These are phyloP conservation scores for Pemphigus obesinymphae DNA, from an alignment of 1,140 invertebrate genomes.

Conservation along the genomic window DNA sequence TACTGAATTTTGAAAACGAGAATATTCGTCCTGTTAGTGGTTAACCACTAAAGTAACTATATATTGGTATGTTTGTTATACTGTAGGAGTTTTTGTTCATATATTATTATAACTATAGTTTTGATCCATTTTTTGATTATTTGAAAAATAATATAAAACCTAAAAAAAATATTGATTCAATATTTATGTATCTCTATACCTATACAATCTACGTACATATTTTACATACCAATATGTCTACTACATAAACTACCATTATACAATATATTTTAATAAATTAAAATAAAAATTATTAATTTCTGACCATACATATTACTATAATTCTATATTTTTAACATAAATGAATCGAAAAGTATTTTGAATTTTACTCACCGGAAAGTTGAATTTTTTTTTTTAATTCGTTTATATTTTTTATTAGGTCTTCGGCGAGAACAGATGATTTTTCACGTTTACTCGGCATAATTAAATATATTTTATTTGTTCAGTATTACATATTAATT, in stretches of 20 bases:
- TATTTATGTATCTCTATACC: neutral
- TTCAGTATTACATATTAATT: neutral
- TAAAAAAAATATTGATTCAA: neutral
- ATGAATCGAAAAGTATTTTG: neutral
- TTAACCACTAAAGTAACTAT: neutral
- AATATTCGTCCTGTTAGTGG: neutral
- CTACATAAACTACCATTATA: too few species aligned
- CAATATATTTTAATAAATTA: too few species aligned
- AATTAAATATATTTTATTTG: neutral
- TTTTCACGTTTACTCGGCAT: constrained; percentile 30
- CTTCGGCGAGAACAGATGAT: neutral
- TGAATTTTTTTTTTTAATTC: constrained; percentile 32
- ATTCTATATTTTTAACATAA: too few species aligned
- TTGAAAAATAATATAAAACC: too few species aligned
- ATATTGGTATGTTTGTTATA: neutral
- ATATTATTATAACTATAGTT: too few species aligned
- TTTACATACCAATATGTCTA: too few species aligned
- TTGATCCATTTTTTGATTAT: neutral
- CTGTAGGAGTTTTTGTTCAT: too few species aligned
- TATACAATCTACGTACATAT: neutral
- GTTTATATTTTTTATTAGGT: neutral
- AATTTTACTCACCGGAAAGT: constrained; percentile 28
- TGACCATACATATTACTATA: too few species aligned
- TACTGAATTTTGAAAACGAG: neutral
- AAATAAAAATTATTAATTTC: too few species aligned